phyloP scores from a whole-genome alignment of 2,797 vertebrate genomes.

The Peromyscus eremicus region DNA sequence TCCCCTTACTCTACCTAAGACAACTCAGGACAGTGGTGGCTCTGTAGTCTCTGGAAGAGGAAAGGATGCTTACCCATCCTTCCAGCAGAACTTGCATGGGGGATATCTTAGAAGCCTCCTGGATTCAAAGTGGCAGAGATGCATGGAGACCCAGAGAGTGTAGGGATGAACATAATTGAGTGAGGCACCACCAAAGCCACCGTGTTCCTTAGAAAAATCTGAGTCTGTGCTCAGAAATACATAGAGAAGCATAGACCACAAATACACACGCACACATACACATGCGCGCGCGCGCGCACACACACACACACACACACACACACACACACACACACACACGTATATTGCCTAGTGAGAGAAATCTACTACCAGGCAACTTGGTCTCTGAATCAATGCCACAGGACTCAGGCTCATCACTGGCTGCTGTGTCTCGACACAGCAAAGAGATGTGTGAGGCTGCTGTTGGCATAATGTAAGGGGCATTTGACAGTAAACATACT shows the following conservation, averaged over 20 bases:
- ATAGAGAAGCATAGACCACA: neutral
- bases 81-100: accelerated
- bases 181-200: accelerated
- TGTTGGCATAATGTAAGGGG: accelerated
- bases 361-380: no score
- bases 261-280: neutral
- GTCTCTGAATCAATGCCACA: neutral
- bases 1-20: neutral
- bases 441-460: no score
- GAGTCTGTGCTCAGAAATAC: neutral
- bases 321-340: neutral
- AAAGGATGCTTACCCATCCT: accelerated
- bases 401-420: no score
- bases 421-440: accelerated
- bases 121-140: neutral
- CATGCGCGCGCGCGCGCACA: neutral
- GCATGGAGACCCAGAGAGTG: no score
- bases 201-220: neutral
- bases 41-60: neutral
- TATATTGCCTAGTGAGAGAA: neutral
- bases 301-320: neutral
- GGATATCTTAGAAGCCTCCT: neutral
- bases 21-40: accelerated
- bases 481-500: neutral
- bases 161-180: neutral